phyloP scores from a whole-genome alignment of 2,888 invertebrate species.

The Diachrysia chrysitis region DNA sequence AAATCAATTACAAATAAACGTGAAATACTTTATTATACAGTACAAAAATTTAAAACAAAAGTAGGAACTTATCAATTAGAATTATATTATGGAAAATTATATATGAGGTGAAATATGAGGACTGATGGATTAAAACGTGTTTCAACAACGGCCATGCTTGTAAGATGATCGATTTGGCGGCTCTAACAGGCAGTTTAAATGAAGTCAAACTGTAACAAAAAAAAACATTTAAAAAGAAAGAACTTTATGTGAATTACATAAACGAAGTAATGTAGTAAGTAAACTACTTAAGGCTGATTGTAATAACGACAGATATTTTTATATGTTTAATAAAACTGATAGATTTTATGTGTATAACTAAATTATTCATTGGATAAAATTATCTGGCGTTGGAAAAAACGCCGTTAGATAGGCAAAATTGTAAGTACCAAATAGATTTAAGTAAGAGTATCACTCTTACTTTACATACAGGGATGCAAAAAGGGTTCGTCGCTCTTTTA shows the following conservation, averaged over 20 bases:
- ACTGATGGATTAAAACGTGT: neutral
- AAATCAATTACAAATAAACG: neutral
- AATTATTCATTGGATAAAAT: too few relatives aligned
- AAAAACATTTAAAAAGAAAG: neutral
- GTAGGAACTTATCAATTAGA: neutral
- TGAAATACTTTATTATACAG: neutral
- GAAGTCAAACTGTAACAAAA: slow-evolving; percentile 58
- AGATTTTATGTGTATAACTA: too few relatives aligned
- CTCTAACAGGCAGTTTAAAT: slow-evolving; percentile 16
- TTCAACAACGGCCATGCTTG: neutral
- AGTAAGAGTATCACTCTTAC: too few relatives aligned
- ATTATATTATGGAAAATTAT: too few relatives aligned
- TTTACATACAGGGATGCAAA: neutral
- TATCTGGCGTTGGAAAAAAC: too few relatives aligned
- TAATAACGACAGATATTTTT: too few relatives aligned
- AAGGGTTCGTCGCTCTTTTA: too few relatives aligned
- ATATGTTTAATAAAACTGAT: too few relatives aligned
- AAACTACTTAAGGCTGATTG: too few relatives aligned
- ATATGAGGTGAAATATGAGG: neutral
- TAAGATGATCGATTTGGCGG: neutral
- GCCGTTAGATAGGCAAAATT: too few relatives aligned
- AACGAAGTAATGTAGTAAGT: too few relatives aligned
- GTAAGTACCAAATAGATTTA: too few relatives aligned
- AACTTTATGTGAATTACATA: neutral
- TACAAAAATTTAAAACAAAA: neutral